These are phyloP conservation scores for Halichondria panicea DNA, from an alignment of 37 sponge, comb jelly and placozoan species.

Conservation along the genomic window DNA sequence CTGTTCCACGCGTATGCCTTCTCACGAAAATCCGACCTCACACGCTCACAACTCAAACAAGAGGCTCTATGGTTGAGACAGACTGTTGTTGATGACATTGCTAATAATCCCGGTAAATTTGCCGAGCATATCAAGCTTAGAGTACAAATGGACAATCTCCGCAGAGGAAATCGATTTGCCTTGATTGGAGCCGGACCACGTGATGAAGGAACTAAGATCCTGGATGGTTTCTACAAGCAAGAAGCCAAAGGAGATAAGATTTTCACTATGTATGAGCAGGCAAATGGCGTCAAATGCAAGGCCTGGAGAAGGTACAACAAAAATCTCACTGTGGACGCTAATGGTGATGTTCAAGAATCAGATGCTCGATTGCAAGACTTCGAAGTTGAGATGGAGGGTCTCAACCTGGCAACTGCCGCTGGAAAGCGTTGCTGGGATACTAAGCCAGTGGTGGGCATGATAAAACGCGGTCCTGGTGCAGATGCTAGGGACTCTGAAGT, in stretches of 20 bases:
- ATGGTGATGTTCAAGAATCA: background rate
- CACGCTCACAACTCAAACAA: background rate
- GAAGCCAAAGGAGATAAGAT: background rate
- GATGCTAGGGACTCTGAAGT: background rate
- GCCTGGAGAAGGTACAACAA: background rate
- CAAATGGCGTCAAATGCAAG: background rate
- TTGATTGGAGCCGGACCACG: background rate
- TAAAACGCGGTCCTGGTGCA: background rate
- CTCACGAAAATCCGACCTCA: background rate
- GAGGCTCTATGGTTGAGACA: background rate
- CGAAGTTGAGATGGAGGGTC: background rate
- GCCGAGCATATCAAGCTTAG: background rate
- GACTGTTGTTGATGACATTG: background rate
- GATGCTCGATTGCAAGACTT: background rate
- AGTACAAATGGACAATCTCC: background rate
- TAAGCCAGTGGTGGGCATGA: background rate
- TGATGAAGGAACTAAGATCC: background rate
- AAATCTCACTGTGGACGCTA: background rate
- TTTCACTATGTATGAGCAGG: background rate
- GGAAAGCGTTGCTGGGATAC: background rate
- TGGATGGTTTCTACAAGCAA: background rate
- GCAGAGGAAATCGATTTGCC: background rate
- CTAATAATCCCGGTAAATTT: background rate
- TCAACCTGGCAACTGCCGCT: background rate
- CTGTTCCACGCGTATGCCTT: background rate